Evolutionary conservation across 2,888 invertebrate species (phyloP), one percentile per base, ranked within the genome.

Genomic region (Arge pagana): DNA sequence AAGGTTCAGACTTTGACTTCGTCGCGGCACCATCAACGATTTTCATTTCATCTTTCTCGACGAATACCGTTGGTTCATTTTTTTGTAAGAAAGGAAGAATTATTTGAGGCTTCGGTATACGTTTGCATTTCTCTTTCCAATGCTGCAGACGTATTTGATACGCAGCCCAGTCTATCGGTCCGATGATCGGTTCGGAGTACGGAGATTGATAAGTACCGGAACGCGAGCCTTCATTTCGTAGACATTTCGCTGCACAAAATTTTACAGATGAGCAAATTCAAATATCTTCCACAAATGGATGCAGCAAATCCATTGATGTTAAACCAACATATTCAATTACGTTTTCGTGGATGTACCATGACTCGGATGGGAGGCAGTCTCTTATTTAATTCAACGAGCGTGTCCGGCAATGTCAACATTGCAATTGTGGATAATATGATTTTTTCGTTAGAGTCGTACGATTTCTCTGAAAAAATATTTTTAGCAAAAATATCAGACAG

Each of bases 401-500:
- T 56, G 48, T 69, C 67, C n/a, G 74, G 71, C 21, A 76, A 56
- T 7, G 71, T 66, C 33, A 75, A 58, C 42, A 73, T 70, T 28
- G 72, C 71, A 21, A 76, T 74, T 0, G 66, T 66, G n/a, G 76
- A 69, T 48, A 76, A 50, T 28, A 74, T 66, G 16, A 76, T 66
- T 56, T 67, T 65, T 49, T 74, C 72, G 16, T 70, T 71, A 52
- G 68, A 68, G 26, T 63, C 64, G n/a, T 75, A 76, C 31, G 49
- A 7, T n/a, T 57, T 53, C 52, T 67, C 73, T 74, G 48, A n/a
- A 58, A 48, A 53, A 53, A 26, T 41, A 50, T 23, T 15, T 30
- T 28, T 26, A 16, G n/a, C 24, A 11, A 4, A 13, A 7, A 8
- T 18, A 15, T 18, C 39, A n/a, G 10, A 2, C 11, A 36, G 10